Evolutionary conservation across 2,113 vertebrate species (phyloP).

Genomic region (Chunga burmeisteri): DNA sequence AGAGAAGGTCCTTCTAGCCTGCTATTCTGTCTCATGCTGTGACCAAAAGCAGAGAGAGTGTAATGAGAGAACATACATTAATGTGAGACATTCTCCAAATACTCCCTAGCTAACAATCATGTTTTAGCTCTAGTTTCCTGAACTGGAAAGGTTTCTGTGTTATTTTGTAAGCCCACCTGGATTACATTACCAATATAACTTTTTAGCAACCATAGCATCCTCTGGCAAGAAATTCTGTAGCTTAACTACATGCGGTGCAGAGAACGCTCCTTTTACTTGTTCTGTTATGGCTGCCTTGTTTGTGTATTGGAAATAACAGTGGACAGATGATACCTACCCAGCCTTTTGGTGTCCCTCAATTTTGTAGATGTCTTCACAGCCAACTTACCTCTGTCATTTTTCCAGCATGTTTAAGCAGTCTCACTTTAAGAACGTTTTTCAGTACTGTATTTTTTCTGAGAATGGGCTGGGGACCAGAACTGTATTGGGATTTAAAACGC

Average conservation of each 20-base stretch:
- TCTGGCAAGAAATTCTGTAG: not conserved
- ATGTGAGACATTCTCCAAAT: not conserved
- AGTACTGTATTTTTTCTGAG: not conserved
- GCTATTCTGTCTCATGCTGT: not conserved
- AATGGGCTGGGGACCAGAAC: not conserved
- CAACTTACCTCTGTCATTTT: not conserved
- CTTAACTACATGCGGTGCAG: not conserved
- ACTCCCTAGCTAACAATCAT: not conserved
- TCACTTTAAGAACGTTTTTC: not conserved
- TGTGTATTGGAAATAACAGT: not conserved
- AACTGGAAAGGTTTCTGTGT: not conserved
- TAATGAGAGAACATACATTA: not conserved
- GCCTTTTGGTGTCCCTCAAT: not conserved
- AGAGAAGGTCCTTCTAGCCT: not conserved
- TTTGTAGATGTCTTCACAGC: not conserved
- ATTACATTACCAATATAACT: not conserved
- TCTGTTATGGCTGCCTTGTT: not conserved
- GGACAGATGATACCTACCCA: not conserved
- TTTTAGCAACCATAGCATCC: not conserved
- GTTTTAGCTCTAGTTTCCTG: not conserved
- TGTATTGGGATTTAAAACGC: not conserved
- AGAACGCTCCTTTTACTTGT: not conserved
- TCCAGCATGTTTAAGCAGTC: not conserved
- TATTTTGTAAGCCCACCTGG: not conserved
- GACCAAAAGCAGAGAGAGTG: not conserved